Conservation (phyloP, 2,113 vertebrate genomes). For the Indicator maculatus region DNA sequence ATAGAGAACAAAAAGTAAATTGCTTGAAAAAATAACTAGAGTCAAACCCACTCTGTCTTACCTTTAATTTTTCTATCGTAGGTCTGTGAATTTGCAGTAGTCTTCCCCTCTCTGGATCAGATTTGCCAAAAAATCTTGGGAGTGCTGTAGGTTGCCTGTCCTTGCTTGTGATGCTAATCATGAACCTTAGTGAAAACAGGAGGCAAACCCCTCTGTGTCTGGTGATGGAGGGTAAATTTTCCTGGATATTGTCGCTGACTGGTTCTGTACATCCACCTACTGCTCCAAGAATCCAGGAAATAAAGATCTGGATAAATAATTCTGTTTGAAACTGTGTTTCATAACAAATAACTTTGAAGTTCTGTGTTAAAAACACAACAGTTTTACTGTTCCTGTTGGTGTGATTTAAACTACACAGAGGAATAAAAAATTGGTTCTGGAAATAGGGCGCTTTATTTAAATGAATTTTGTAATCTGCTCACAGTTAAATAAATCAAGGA, state of each 20-base stretch:
- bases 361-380: neutral
- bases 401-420: neutral
- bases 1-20: neutral
- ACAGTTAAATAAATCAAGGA: neutral
- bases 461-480: neutral
- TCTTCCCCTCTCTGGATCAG: neutral
- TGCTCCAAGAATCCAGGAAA: neutral
- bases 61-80: neutral
- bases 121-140: neutral
- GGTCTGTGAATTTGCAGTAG: neutral
- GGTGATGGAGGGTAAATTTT: neutral
- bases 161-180: fast-evolving
- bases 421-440: neutral
- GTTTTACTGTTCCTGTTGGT: neutral
- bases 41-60: neutral
- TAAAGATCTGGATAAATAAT: neutral
- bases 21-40: neutral
- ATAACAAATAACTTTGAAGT: no score
- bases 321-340: neutral
- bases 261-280: neutral
- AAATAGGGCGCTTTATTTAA: neutral
- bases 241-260: neutral
- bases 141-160: neutral
- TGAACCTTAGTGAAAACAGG: neutral
- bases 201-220: neutral